These are phyloP conservation scores for Cromileptes altivelis DNA, from an alignment of 2,113 vertebrate genomes.

Conservation along the genomic window DNA sequence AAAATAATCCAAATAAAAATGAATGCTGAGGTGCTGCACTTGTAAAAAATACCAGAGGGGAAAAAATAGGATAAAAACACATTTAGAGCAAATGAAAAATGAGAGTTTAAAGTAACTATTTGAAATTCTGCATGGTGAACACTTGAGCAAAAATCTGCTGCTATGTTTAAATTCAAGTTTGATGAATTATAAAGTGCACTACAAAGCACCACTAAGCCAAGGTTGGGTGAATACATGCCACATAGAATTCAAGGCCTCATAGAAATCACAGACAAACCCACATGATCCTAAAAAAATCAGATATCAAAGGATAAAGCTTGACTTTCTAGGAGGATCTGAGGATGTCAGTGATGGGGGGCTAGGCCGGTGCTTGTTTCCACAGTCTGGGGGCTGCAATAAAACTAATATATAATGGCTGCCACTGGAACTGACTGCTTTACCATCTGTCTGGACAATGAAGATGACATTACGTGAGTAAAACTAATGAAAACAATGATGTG, in stretches of 20 bases:
- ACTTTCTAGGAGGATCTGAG: conserved; percentile 3
- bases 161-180: neutral
- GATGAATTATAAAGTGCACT: neutral
- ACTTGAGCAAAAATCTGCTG: neutral
- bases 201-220: neutral
- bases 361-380: neutral
- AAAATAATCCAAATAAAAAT: neutral
- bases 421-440: conserved; percentile 41
- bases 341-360: neutral
- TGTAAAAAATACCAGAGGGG: neutral
- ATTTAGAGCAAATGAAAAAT: neutral
- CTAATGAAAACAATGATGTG: conserved; percentile 68
- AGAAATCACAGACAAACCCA: neutral
- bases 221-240: neutral
- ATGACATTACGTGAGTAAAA: conserved; percentile 51
- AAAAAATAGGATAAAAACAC: neutral
- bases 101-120: neutral
- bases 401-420: conserved; percentile 43
- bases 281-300: neutral
- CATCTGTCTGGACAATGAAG: conserved; percentile 57
- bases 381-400: conserved; percentile 36
- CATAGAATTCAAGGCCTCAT: neutral
- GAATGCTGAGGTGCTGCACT: neutral
- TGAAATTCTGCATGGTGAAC: conserved; percentile 7
- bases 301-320: neutral